Conservation (phyloP, 2,113 vertebrate genomes). For the Mastomys coucha region DNA sequence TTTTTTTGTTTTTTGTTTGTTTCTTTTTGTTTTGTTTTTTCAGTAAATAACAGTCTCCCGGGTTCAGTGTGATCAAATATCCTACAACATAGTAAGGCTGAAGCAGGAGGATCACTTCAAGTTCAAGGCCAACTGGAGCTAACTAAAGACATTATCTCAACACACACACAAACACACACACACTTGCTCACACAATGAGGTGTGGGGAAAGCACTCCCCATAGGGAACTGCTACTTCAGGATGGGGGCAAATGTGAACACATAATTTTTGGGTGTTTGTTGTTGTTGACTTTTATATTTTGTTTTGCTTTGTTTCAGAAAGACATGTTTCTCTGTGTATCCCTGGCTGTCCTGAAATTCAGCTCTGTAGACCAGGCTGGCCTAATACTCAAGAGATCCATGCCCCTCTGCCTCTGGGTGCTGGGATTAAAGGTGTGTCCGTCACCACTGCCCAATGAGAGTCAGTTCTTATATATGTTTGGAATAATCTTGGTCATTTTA, state of each 20-base stretch:
- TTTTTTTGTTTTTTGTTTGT: too few species aligned
- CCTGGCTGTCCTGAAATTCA: background rate
- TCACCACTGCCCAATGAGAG: background rate
- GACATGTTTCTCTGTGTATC: background rate
- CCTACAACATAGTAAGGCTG: background rate
- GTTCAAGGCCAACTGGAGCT: background rate
- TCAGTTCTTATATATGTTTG: constrained; percentile 45
- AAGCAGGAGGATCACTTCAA: background rate
- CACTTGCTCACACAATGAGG: too few species aligned
- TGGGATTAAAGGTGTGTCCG: background rate
- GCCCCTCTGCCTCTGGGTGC: background rate
- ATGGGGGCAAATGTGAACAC: background rate
- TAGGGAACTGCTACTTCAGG: background rate
- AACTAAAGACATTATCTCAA: background rate
- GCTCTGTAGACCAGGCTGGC: too few species aligned
- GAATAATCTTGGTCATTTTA: constrained; percentile 62
- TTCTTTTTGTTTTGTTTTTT: too few species aligned
- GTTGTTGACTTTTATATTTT: background rate
- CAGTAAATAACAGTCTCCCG: too few species aligned
- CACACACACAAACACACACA: background rate
- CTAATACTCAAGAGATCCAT: background rate
- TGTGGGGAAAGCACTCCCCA: too few species aligned
- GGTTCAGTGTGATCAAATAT: too few species aligned
- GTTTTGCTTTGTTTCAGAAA: too few species aligned
- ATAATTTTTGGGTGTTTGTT: constrained; percentile 24